Evolutionary conservation across 2,113 vertebrate genomes (phyloP).

Genomic region (Fregata magnificens): DNA sequence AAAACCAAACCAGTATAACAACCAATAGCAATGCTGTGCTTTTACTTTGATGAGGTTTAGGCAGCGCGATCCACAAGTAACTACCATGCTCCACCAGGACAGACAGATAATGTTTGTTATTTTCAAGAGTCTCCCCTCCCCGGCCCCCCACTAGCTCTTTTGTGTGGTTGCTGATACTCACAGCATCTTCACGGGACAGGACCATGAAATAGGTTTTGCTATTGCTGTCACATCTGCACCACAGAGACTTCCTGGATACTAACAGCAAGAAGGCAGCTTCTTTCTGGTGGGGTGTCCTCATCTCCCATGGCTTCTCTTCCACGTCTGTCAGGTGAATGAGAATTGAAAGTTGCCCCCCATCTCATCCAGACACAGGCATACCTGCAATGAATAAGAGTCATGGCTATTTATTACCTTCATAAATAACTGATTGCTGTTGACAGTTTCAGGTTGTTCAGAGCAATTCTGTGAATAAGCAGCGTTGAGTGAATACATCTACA

Average conservation of each 20-base stretch:
- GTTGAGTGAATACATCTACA: neutral
- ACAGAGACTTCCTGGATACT: neutral
- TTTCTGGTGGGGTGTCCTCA: neutral
- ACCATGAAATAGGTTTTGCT: neutral
- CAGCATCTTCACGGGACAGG: neutral
- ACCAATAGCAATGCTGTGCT: neutral
- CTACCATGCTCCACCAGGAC: neutral
- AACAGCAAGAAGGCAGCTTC: neutral
- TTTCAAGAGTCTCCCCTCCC: neutral
- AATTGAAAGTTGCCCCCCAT: neutral
- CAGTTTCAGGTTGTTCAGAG: neutral
- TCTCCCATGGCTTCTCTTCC: neutral
- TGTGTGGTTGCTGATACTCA: neutral
- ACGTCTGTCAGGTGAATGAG: neutral
- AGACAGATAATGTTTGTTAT: neutral
- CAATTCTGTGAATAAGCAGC: neutral
- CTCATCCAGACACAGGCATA: neutral
- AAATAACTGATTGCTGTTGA: neutral
- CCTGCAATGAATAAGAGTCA: neutral
- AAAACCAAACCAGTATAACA: neutral
- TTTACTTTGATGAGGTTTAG: neutral
- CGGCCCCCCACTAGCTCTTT: neutral
- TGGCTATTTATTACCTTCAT: neutral
- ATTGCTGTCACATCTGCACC: neutral
- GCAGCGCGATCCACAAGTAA: neutral